Percentiles rank a stretch among this genome's conserved stretches.
Evolutionary conservation across 2,113 vertebrate species (phyloP).

Genomic region (Falcunculus frontatus): DNA sequence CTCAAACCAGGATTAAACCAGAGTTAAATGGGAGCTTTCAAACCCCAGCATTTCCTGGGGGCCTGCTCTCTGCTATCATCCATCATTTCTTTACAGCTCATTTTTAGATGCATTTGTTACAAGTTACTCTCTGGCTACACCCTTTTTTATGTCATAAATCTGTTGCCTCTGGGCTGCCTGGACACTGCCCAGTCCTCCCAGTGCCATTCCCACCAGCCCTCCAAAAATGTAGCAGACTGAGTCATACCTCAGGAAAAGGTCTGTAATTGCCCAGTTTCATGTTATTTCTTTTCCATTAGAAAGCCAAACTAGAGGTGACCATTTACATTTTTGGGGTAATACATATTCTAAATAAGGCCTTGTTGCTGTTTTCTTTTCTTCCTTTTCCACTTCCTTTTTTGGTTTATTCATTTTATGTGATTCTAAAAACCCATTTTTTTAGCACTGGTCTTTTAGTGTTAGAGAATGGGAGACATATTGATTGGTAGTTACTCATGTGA

Average conservation of each 20-base stretch:
- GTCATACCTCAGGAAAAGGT: background rate
- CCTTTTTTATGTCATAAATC: constrained; percentile 26
- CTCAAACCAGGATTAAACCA: background rate
- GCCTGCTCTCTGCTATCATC: background rate
- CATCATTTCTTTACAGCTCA: constrained; percentile 28
- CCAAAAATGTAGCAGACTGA: constrained; percentile 44
- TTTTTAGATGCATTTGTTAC: constrained; percentile 38
- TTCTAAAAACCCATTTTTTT: constrained; percentile 30
- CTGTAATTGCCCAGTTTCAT: constrained; percentile 25
- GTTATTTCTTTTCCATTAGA: constrained; percentile 5
- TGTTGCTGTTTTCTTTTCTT: background rate
- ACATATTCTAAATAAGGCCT: background rate
- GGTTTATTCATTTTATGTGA: background rate
- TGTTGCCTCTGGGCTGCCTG: background rate
- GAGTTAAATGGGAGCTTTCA: constrained; percentile 25
- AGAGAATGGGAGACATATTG: constrained; percentile 10
- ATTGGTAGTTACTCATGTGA: constrained; percentile 21
- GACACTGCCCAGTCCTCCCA: background rate
- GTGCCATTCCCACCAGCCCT: constrained; percentile 11
- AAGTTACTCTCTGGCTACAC: background rate
- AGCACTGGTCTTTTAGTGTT: background rate
- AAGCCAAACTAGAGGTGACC: background rate
- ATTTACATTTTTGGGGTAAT: background rate
- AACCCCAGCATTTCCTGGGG: background rate
- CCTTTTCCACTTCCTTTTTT: background rate